Conservation (phyloP, 2,797 vertebrate species). For the Trematocara caparti region DNA sequence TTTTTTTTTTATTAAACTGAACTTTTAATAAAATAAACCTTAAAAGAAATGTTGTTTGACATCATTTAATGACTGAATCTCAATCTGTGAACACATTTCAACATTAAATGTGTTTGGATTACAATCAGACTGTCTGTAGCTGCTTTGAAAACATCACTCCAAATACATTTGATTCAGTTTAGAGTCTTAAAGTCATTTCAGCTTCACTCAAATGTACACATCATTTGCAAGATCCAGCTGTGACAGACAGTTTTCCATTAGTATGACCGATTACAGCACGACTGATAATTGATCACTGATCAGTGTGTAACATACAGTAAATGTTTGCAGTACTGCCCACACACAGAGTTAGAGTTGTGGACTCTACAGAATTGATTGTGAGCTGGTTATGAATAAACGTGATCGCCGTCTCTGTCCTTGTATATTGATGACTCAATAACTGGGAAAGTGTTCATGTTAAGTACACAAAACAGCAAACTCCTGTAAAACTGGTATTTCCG, state of each 20-base stretch:
- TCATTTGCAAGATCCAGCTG: background rate
- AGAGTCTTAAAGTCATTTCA: background rate
- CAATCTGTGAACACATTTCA: background rate
- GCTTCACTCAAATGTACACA: background rate
- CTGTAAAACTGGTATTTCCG: background rate
- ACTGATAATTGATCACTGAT: background rate
- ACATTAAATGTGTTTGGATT: background rate
- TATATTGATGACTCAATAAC: background rate
- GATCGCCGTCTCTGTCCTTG: background rate
- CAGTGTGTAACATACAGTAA: background rate
- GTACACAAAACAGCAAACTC: background rate
- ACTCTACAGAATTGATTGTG: background rate
- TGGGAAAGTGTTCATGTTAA: background rate
- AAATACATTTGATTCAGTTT: background rate
- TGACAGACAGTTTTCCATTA: background rate
- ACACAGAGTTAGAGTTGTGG: background rate
- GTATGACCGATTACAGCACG: background rate
- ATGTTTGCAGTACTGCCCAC: background rate
- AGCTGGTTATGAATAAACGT: background rate
- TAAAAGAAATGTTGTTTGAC: background rate
- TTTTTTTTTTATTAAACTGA: background rate
- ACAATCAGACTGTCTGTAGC: background rate
- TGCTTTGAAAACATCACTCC: background rate
- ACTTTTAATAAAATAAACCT: background rate
- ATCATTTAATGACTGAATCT: background rate